Conservation (phyloP, 2,113 vertebrate species). For the Ceyx cyanopectus region DNA sequence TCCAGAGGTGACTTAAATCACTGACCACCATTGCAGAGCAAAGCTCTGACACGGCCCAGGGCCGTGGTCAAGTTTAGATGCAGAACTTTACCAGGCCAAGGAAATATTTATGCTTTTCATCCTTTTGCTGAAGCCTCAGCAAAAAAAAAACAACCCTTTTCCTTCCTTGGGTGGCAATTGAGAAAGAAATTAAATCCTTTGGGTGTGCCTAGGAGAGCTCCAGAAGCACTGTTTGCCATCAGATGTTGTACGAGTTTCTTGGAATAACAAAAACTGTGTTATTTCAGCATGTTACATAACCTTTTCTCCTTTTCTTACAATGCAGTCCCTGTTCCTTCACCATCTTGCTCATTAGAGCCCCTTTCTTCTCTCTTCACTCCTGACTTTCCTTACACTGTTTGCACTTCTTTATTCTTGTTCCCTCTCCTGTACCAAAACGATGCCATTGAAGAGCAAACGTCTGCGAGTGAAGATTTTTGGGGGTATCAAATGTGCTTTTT, state of each 20-base stretch:
- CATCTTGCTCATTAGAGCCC: slow-evolving; percentile 33
- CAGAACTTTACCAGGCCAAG: not conserved
- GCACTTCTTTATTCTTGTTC: slow-evolving; percentile 63
- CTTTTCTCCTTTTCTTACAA: slow-evolving; percentile 27
- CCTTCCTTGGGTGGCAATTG: not conserved
- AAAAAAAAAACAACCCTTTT: not conserved
- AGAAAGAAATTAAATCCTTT: not conserved
- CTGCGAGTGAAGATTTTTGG: slow-evolving; percentile 12
- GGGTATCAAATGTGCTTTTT: slow-evolving; percentile 48
- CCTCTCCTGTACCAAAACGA: slow-evolving; percentile 32
- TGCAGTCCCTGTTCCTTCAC: not conserved
- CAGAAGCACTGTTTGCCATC: not conserved
- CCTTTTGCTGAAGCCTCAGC: not conserved
- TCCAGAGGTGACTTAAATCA: not conserved
- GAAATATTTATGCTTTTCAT: rapidly evolving
- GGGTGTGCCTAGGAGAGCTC: not conserved
- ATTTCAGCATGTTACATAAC: not conserved
- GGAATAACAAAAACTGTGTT: not conserved
- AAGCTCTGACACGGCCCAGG: not conserved
- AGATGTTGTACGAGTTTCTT: not conserved
- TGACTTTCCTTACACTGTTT: slow-evolving; percentile 39
- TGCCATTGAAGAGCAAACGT: slow-evolving; percentile 55
- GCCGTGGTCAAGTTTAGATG: not conserved
- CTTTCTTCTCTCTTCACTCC: slow-evolving; percentile 41
- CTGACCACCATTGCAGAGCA: not conserved